Percentiles rank a stretch among this genome's conserved stretches.
Conservation (phyloP, 2,113 vertebrate genomes). For the Eptesicus fuscus region DNA sequence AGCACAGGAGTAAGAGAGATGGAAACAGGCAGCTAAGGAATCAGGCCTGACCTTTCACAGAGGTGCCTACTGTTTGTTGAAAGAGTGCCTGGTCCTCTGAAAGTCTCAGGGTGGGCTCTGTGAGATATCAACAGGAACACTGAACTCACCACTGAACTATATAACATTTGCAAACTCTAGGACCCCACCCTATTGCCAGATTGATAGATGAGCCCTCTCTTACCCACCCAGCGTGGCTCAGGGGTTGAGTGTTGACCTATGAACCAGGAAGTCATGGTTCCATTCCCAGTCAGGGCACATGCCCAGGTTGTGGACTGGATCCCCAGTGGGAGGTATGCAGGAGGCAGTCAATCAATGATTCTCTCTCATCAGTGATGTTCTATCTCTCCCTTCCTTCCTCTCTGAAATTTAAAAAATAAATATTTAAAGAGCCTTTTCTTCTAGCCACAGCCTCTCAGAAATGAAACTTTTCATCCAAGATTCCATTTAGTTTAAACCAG, state of each 20-base stretch:
- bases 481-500: neutral
- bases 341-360: no score
- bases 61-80: neutral
- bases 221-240: no score
- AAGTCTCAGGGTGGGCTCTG: neutral
- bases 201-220: neutral
- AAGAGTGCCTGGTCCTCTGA: neutral
- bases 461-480: neutral
- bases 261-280: no score
- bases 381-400: no score
- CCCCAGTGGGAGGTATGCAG: no score
- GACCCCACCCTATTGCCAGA: neutral
- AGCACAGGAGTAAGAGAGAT: neutral
- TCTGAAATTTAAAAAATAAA: no score
- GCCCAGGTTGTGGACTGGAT: no score
- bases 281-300: no score
- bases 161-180: neutral
- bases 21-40: neutral
- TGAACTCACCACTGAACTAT: neutral
- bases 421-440: neutral
- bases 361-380: no score
- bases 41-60: neutral
- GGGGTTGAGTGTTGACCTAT: no score
- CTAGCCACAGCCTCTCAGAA: neutral
- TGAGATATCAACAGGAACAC: neutral